These are phyloP conservation scores for Platyscapa corneri DNA, from an alignment of 1,140 invertebrate species.

Conservation along the genomic window DNA sequence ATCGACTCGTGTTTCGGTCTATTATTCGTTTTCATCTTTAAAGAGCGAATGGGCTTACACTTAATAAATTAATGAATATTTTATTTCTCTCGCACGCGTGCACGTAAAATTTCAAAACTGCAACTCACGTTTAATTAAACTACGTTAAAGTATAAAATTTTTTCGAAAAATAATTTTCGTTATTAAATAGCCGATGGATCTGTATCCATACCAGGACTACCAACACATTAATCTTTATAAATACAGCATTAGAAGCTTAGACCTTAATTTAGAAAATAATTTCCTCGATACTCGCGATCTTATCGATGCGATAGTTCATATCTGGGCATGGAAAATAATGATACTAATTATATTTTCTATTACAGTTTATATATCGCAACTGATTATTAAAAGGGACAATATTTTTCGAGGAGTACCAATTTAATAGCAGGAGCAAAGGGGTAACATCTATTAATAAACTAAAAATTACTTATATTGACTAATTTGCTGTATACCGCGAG, in stretches of 20 bases:
- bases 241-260: background rate
- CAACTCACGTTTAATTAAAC: background rate
- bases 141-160: background rate
- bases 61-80: background rate
- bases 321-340: background rate
- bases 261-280: background rate
- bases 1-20: too few species aligned
- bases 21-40: background rate
- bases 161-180: background rate
- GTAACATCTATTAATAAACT: too few species aligned
- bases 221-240: background rate
- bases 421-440: too few species aligned
- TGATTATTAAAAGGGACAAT: background rate
- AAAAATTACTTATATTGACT: background rate
- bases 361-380: background rate
- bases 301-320: background rate
- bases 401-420: background rate
- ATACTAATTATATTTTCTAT: background rate
- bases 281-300: background rate
- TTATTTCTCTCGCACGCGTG: background rate
- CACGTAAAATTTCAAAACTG: background rate
- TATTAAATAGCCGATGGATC: background rate
- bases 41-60: background rate
- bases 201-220: background rate
- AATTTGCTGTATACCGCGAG: background rate